These are phyloP conservation scores for Ispidina lecontei DNA, from an alignment of 2,797 vertebrate genomes.

Conservation along the genomic window DNA sequence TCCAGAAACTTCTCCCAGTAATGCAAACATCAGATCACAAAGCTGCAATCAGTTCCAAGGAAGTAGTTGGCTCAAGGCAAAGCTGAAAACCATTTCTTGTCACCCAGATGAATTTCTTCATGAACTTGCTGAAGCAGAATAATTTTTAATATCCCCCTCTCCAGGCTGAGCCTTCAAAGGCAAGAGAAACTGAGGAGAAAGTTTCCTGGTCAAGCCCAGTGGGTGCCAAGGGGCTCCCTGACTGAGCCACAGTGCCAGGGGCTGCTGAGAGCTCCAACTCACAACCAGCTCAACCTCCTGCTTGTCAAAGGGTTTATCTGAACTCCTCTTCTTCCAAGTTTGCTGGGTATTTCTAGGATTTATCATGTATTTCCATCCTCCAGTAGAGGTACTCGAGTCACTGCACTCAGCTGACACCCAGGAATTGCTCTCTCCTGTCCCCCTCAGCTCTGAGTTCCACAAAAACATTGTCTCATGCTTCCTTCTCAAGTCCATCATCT, in stretches of 20 bases:
- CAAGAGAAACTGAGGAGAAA: conserved; percentile 15
- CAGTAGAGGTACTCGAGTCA: fast-evolving
- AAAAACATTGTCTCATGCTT: background rate
- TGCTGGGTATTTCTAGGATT: background rate
- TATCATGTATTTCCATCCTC: background rate
- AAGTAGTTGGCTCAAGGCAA: background rate
- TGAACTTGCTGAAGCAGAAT: conserved; percentile 31
- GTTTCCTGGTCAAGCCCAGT: conserved; percentile 54
- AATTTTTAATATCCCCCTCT: background rate
- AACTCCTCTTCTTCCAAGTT: background rate
- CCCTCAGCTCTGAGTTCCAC: background rate
- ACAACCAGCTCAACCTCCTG: background rate
- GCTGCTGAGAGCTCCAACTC: background rate
- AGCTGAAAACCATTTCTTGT: background rate
- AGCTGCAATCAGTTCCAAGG: conserved; percentile 29
- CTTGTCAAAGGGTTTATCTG: background rate
- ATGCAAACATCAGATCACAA: background rate
- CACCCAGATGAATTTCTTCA: conserved; percentile 12
- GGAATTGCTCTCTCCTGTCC: background rate
- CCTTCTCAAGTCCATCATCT: background rate
- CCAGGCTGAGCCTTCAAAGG: background rate
- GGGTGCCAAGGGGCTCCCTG: background rate
- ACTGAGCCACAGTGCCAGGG: fast-evolving
- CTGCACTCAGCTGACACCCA: background rate
- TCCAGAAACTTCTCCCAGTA: background rate